Conservation (phyloP, 2,888 invertebrate species). For the Aporophyla lueneburgensis region DNA sequence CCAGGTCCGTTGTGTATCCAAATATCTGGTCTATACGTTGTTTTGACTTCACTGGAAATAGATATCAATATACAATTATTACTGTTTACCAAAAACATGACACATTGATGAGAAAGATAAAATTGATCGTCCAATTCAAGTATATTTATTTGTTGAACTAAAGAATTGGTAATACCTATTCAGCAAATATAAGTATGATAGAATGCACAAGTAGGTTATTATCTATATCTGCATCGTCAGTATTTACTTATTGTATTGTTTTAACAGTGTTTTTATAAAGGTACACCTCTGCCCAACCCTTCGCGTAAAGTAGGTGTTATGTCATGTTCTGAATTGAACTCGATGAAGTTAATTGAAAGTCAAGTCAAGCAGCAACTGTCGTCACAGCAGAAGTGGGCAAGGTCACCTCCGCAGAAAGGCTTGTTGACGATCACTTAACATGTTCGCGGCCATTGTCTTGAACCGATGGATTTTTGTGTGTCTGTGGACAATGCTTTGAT, state of each 20-base stretch:
- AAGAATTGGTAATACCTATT: not conserved
- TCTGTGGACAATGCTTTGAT: not conserved
- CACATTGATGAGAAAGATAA: too few species aligned
- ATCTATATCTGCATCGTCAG: not conserved
- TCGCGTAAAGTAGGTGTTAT: too few species aligned
- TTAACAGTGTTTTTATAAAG: not conserved
- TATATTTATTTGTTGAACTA: too few species aligned
- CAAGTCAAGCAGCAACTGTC: not conserved
- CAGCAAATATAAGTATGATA: not conserved
- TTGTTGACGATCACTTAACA: not conserved
- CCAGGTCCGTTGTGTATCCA: too few species aligned
- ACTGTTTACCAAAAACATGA: too few species aligned
- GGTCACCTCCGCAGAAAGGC: not conserved
- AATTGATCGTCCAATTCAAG: not conserved
- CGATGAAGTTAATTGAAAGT: not conserved
- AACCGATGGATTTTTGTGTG: not conserved
- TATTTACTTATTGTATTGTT: not conserved
- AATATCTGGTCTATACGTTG: too few species aligned
- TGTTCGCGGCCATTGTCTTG: not conserved
- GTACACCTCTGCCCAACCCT: too few species aligned
- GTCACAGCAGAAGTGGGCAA: not conserved
- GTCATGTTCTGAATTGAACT: not conserved
- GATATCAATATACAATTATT: too few species aligned
- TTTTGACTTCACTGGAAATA: too few species aligned
- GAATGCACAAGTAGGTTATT: too few species aligned